Base-by-base conservation (phyloP, 2,888 invertebrate species). In the Idaea aversata region DNA sequence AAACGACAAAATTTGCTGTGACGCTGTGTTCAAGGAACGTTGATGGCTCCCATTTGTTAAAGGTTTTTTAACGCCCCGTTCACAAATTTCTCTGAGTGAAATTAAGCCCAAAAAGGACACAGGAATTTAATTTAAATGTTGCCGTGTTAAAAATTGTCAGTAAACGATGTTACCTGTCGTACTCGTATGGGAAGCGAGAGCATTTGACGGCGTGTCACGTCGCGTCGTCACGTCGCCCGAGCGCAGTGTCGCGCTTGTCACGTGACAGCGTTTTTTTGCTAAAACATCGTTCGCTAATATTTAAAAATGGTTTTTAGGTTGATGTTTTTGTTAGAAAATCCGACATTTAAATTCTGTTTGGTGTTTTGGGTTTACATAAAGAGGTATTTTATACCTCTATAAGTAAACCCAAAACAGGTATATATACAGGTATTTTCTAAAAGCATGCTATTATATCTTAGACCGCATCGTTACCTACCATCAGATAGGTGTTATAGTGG, bases 111-210 rank as follows among this genome's bases (percentile, higher is more conserved):
- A 47, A 7, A 72, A 72, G 77, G 73, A 74, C 63, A 72, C 66
- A 65, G 81, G 88, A 90, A 88, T 90, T 88, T 90, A 88, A 91
- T 90, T 90, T 89, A 89, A 89, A 90, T 87, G 88, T 88, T 83
- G 84, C 72, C 86, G 77, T 77, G 88, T 87, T 87, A 89, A 91
- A 91, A 90, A 88, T 85, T 86, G 87, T 77, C 77, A 80, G 75
- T 77, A 75, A 82, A 82, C 85, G 82, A 77, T 82, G 86, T 85
- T 88, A 91, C 90, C 89, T 89, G 88, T 83, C 86, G 82, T 79
- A 75, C 75, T 75, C 71, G 69, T 7, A 10, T 10, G 36, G 36
- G 47, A 13, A 13, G 47, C 47, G 47, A 6, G 47, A 47, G 72
- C 75, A 71, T 77, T 76, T 78, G 79, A 83, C 78, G 79, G 74